Conservation (phyloP, 53 echinoderm and acorn worm species). For the Apostichopus leukothele region DNA sequence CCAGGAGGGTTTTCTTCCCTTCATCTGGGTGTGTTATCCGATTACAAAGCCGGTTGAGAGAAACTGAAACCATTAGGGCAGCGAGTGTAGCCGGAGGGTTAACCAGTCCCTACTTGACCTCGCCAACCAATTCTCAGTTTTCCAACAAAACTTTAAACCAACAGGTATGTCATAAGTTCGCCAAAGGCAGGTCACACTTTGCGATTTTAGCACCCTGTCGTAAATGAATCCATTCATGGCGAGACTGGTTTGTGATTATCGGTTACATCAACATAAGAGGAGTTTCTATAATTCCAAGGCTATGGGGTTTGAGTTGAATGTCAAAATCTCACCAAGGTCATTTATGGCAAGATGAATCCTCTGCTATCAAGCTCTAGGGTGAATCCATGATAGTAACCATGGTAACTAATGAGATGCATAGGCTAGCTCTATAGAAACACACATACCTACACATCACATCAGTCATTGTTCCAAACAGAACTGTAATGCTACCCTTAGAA, state of each 20-base stretch:
- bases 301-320: not conserved
- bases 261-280: conserved; percentile 5
- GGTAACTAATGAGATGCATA: not conserved
- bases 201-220: not conserved
- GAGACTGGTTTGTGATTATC: conserved; percentile 29
- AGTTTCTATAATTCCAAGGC: not conserved
- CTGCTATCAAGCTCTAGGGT: not conserved
- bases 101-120: conserved; percentile 33
- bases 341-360: not conserved
- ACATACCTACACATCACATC: too few relatives aligned
- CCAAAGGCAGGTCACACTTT: conserved; percentile 4
- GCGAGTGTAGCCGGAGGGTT: conserved; percentile 6
- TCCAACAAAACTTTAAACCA: not conserved
- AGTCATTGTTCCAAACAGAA: too few relatives aligned
- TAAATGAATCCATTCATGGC: conserved; percentile 26
- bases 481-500: too few relatives aligned
- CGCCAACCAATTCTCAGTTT: not conserved
- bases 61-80: conserved; percentile 43
- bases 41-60: conserved; percentile 31
- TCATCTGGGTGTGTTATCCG: not conserved
- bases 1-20: not conserved
- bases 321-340: conserved; percentile 1
- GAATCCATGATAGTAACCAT: not conserved
- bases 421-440: too few relatives aligned
- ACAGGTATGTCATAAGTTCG: conserved; percentile 12